Base-by-base conservation (phyloP, 2,888 invertebrate genomes). In the Anthrax anthrax region DNA sequence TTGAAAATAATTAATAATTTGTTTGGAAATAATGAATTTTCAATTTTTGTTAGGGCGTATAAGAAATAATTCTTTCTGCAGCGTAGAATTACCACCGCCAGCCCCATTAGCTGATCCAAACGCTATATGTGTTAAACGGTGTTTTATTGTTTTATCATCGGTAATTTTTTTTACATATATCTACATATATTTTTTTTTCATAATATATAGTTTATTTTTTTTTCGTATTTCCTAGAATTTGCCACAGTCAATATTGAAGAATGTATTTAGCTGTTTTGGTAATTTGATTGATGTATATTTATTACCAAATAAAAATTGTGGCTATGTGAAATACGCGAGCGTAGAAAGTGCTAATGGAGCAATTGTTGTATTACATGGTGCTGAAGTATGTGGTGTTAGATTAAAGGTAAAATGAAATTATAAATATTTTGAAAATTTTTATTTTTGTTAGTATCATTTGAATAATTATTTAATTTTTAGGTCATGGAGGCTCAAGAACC, bases 261-360 rank as follows among this genome's bases (percentile, higher is more conserved):
- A 94, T 64, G 78, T 88, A 18, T 94, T 94, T 65, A 87, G 87
- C 57, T 78, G 92, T 58, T 94, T 94, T 70, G 92, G 91, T 8
- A 79, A 84, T 61, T 72, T 94, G 12, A 89, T 92, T 48, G 91
- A 90, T 64, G 87, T 91, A 3, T 92, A 89, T 62, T 79, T 92
- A 64, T 70, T 94, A 55, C 82, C 82, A 42, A 86, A 90, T 61
- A 86, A 88, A 62, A 92, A 89, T 59, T 91, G 88, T 66, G 94
- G 94, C 1, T 94, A 90, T 68, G 92, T 88, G 8, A 87, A 89
- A 58, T 94, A 84, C 68, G 82, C 88, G 4, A 74, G 72, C 42
- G 74, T 72, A 44, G 76, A 80, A 37, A 80, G 85, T 51, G 92
- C 92, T 1, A 60, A 62, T 43, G 60, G 58, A 49, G 68, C 68